These are phyloP conservation scores for Dicycla oo DNA, from an alignment of 2,888 invertebrate genomes.

Conservation along the genomic window DNA sequence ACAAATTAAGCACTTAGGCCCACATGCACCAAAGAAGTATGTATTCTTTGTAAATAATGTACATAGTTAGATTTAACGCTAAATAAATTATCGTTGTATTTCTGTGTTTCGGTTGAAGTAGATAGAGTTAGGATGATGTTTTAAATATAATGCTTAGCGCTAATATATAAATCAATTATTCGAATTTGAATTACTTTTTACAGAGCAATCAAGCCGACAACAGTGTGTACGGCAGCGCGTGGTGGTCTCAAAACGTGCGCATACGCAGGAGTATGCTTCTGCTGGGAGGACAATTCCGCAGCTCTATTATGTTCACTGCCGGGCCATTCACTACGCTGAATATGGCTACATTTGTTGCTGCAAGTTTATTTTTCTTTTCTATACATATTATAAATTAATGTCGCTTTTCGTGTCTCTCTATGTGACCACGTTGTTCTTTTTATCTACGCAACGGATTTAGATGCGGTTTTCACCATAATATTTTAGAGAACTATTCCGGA, in stretches of 20 bases:
- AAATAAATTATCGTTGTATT: neutral
- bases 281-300: slow-evolving; percentile 78
- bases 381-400: neutral
- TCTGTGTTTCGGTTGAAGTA: neutral
- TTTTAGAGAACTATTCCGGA: neutral
- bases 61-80: no score
- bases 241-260: slow-evolving; percentile 77
- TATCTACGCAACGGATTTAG: neutral
- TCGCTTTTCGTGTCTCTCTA: neutral
- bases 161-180: neutral
- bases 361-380: slow-evolving; percentile 62
- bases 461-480: neutral
- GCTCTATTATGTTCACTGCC: slow-evolving; percentile 76
- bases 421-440: neutral
- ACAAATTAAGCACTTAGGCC: neutral
- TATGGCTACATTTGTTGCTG: slow-evolving; percentile 80
- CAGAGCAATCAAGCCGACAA: slow-evolving; percentile 78
- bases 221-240: slow-evolving; percentile 78
- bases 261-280: slow-evolving; percentile 75
- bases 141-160: neutral
- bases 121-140: neutral
- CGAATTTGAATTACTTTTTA: neutral
- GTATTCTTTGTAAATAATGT: no score
- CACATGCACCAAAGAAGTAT: no score
- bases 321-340: slow-evolving; percentile 82